A percentile compares a stretch with the other conserved stretches of the same genome.
Conservation (phyloP, 2,888 invertebrate species). For the Lasioglossum morio region DNA sequence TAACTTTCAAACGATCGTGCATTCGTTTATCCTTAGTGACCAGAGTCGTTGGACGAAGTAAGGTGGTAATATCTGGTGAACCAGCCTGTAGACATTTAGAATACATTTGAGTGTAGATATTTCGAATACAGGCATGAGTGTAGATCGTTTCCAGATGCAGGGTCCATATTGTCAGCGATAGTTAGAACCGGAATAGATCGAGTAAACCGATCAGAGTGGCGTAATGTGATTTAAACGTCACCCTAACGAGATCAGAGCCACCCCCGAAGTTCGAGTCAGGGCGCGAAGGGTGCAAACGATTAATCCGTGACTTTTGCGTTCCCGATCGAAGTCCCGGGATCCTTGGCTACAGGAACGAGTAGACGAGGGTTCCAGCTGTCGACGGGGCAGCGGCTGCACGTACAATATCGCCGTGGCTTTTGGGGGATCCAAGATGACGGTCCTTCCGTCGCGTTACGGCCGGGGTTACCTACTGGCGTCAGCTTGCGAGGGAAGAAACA, state of each 20-base stretch:
- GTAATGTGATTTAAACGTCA: constrained; percentile 74
- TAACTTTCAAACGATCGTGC: no score
- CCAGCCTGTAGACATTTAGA: no score
- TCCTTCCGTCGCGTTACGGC: constrained; percentile 63
- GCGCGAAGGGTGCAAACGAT: constrained; percentile 69
- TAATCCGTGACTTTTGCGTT: constrained; percentile 74
- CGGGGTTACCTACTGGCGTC: constrained; percentile 68
- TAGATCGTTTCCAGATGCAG: not conserved
- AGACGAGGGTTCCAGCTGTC: constrained; percentile 77
- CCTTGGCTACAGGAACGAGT: constrained; percentile 21
- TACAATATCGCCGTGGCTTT: constrained; percentile 78
- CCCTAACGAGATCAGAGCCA: constrained; percentile 68
- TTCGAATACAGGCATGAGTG: no score
- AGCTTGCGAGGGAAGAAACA: constrained; percentile 71
- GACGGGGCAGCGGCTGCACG: constrained; percentile 80
- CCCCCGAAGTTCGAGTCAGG: constrained; percentile 40
- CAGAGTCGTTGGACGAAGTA: no score
- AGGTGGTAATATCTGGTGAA: no score
- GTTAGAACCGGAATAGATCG: not conserved
- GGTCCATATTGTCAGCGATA: not conserved
- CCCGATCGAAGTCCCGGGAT: constrained; percentile 42
- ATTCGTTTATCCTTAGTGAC: no score
- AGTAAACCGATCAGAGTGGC: constrained; percentile 45
- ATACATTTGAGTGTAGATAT: no score
- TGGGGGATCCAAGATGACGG: constrained; percentile 73